Evolutionary conservation across 1,140 invertebrate species (phyloP), one percentile per base, ranked within the genome.

Genomic region (Drosophila nigrodunni): DNA sequence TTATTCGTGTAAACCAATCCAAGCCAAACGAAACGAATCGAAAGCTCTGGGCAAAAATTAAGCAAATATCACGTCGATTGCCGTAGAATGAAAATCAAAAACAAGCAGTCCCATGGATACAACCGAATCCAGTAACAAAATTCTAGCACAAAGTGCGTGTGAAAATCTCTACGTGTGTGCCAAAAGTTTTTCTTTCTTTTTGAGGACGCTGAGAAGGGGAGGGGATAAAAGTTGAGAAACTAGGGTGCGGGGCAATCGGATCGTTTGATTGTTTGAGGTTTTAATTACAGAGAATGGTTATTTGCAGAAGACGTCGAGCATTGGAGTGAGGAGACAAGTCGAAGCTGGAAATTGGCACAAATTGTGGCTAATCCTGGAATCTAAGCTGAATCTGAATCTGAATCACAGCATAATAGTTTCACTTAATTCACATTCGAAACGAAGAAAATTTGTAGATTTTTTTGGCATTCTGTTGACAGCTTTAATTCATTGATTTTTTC

Each of bases 1-100:
- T 87, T 87, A 87, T 88, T 88, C 83, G 82, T 70, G 77, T 79
- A 78, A 87, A 52, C 76, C 79, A 64, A 61, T 67, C 67, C 9
- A 39, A 69, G 52, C 37, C 58, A 52, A 44, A 52, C 15, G 34
- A 41, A 62, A 46, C 67, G 47, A 43, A 54, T 15, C 62, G 62
- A 37, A 55, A 46, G 73, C 50, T 34, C 41, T 52, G 64, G 61
- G 52, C 59, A 77, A 77, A 83, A 88, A 88, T 87, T 88, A 87
- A 87, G 82, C 82, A 87, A 87, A 87, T 87, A 87, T 87, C 82
- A 87, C 82, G 83, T 87, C 66, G 76, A 70, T 71, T 64, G 60
- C 59, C 55, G 44, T 66, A 60, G 44, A 47, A 69, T 49, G 52
- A 46, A 68, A 77, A 77, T 69, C 72, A 78, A 65, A 78, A 65